Evolutionary conservation across 2,888 invertebrate genomes (phyloP), one percentile per base, ranked within the genome.

Genomic region (Drosophila melanosoma): DNA sequence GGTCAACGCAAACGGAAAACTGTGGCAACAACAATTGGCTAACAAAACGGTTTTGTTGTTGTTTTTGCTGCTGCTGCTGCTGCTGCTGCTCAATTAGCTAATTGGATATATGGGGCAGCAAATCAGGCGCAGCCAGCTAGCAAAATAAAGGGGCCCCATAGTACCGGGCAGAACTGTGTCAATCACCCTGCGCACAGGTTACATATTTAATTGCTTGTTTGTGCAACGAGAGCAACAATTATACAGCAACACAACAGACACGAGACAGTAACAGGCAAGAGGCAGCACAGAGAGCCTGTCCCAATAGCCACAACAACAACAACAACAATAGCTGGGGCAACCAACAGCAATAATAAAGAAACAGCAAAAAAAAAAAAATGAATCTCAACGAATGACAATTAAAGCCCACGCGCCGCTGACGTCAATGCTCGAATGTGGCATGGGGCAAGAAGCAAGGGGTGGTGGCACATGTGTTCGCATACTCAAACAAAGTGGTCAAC

Each of bases 331-430:
- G 45, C 42, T 3, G 45, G 29, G 29, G 29, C 45, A 20, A 12
- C 64, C 64, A 54, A 23, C 20, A 32, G 48, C 10, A 32, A 57
- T 23, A 35, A 52, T 11, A 54, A 52, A 61, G 38, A 23, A 35
- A 36, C n/a, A 53, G 29, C 29, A 10, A 54, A 54, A 54, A 45
- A 10, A 54, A 54, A 54, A 45, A 26, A 29, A 29, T n/a, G 53
- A 79, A 79, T 79, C 78, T 62, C 68, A 59, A 65, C 67, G 63
- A 76, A 52, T 62, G 48, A 58, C 70, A 80, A 79, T 79, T 79
- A 69, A 76, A 68, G 70, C 67, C 82, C 83, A 76, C 84, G 84
- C 83, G 79, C 26, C 69, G 32, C 49, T 83, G 83, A 83, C 83
- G 83, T 87, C 87, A 83, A 84, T 74, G 49, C 45, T 10, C 6